Evolutionary conservation across 2,888 invertebrate genomes (phyloP).

Genomic region (Hydrotaea cyrtoneurina): DNA sequence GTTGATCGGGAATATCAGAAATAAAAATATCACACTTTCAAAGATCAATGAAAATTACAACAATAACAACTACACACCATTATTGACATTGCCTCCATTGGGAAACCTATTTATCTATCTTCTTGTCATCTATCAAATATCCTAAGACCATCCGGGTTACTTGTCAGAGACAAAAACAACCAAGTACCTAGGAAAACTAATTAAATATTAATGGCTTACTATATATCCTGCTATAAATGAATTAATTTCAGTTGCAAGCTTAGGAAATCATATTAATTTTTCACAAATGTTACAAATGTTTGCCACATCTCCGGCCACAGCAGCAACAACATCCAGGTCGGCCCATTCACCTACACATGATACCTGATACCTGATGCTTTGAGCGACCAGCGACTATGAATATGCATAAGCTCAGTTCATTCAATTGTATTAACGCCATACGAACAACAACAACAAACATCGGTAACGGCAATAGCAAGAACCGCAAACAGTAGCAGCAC

Average conservation of each 20-base stretch:
- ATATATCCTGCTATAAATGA: constrained; percentile 2
- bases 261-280: background rate
- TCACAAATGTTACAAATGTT: constrained; percentile 9
- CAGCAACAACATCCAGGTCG: background rate
- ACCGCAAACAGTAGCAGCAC: background rate
- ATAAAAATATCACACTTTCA: too few relatives aligned
- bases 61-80: too few relatives aligned
- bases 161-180: background rate
- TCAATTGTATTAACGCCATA: constrained; percentile 30
- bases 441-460: background rate
- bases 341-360: background rate
- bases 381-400: background rate
- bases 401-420: constrained; percentile 19
- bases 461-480: background rate
- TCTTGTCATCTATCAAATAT: too few relatives aligned
- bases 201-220: constrained; percentile 8
- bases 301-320: background rate
- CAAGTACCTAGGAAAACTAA: background rate
- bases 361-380: background rate
- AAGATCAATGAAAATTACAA: too few relatives aligned
- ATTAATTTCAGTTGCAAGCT: background rate
- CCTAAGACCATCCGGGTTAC: too few relatives aligned
- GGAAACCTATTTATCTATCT: too few relatives aligned
- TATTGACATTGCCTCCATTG: too few relatives aligned
- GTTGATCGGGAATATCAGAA: too few relatives aligned